Percentiles rank a stretch among this genome's conserved stretches.
Conservation (phyloP, 2,888 invertebrate genomes). For the Acanthosoma haemorrhoidale region DNA sequence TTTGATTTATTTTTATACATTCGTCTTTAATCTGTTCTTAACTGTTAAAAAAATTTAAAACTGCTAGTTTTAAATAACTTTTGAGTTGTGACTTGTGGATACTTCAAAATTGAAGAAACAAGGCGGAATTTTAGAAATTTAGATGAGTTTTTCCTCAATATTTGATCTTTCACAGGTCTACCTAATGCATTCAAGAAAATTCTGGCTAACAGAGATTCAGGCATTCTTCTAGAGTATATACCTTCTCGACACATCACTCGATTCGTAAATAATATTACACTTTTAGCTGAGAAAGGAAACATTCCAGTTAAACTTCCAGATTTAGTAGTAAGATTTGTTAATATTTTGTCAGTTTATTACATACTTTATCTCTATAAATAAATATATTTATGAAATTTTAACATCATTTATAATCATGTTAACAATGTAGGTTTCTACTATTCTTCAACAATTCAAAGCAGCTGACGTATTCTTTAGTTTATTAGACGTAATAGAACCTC, state of each 20-base stretch:
- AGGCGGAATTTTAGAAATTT: too few relatives aligned
- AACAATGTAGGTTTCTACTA: neutral
- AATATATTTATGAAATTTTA: neutral
- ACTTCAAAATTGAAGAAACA: too few relatives aligned
- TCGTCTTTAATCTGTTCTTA: too few relatives aligned
- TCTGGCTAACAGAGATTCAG: conserved; percentile 30
- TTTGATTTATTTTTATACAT: too few relatives aligned
- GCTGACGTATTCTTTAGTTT: neutral
- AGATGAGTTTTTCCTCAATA: too few relatives aligned
- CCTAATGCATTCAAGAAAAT: conserved; percentile 18
- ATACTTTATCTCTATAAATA: neutral
- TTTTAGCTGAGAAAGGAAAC: neutral
- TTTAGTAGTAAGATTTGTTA: conserved; percentile 15
- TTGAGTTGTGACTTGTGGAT: too few relatives aligned
- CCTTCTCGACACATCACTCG: conserved; percentile 27
- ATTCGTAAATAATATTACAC: neutral
- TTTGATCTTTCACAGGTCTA: neutral
- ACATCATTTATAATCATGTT: neutral
- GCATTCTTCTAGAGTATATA: conserved; percentile 20
- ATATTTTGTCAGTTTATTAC: neutral
- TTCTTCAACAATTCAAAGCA: neutral
- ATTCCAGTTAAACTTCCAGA: conserved; percentile 12
- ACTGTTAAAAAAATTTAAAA: too few relatives aligned
- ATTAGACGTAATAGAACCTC: neutral
- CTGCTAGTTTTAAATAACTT: too few relatives aligned